Evolutionary conservation across 1,140 invertebrate genomes (phyloP).

Genomic region (Drosophila eugracilis): DNA sequence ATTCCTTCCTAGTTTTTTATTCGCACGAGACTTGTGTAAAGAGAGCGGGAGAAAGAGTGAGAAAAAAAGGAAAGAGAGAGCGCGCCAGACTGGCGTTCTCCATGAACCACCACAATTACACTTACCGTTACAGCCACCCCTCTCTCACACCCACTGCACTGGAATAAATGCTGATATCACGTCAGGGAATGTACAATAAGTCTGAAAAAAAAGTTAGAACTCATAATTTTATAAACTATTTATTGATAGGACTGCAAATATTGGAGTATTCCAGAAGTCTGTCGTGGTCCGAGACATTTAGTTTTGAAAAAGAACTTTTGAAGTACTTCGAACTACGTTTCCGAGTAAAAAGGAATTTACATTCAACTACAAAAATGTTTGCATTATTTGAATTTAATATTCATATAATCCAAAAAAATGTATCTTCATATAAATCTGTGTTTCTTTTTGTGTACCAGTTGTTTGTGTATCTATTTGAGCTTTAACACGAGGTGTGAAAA

Average conservation of each 20-base stretch:
- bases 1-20: constrained; percentile 23
- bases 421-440: neutral
- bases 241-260: no score
- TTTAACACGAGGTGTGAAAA: constrained; percentile 62
- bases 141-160: neutral
- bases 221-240: no score
- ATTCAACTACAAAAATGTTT: no score
- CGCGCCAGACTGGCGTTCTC: constrained; percentile 57
- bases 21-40: constrained; percentile 48
- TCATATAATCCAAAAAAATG: no score
- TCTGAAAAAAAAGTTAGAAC: neutral
- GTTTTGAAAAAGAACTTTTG: no score
- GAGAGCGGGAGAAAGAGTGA: neutral
- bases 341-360: no score
- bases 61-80: constrained; percentile 23
- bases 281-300: no score
- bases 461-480: constrained; percentile 45
- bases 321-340: no score
- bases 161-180: neutral
- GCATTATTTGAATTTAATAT: no score
- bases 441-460: constrained; percentile 1
- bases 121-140: constrained; percentile 30
- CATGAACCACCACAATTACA: constrained; percentile 29
- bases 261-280: no score
- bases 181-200: neutral